Percentiles rank a stretch among this genome's conserved stretches.
Evolutionary conservation across 2,888 invertebrate genomes (phyloP).

Genomic region (Mimas tiliae): DNA sequence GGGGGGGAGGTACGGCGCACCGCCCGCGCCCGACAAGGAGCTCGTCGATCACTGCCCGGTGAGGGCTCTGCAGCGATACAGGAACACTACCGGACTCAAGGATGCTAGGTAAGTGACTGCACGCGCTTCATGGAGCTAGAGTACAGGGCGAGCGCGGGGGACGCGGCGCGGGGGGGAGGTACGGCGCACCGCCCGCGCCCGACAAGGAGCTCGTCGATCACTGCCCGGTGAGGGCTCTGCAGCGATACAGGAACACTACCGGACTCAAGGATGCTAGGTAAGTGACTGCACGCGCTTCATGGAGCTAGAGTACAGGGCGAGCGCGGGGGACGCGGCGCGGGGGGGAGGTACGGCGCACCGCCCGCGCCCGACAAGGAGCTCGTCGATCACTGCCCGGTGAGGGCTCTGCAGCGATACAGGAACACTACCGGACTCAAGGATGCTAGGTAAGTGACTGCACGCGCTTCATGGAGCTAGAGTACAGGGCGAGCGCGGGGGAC

Average conservation of each 20-base stretch:
- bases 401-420: slow-evolving; percentile 85
- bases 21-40: slow-evolving; percentile 57
- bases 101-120: slow-evolving; percentile 83
- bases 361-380: slow-evolving; percentile 55
- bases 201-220: slow-evolving; percentile 54
- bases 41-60: slow-evolving; percentile 73
- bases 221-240: slow-evolving; percentile 81
- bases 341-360: slow-evolving; percentile 65
- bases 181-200: slow-evolving; percentile 64
- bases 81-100: slow-evolving; percentile 70
- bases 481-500: slow-evolving; percentile 61
- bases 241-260: slow-evolving; percentile 82
- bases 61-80: slow-evolving; percentile 84
- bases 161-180: slow-evolving; percentile 66
- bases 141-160: slow-evolving; percentile 60
- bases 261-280: slow-evolving; percentile 84
- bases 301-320: slow-evolving; percentile 48
- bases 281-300: slow-evolving; percentile 46
- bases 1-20: slow-evolving; percentile 65
- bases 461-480: slow-evolving; percentile 73
- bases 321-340: slow-evolving; percentile 72
- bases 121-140: slow-evolving; percentile 40
- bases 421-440: slow-evolving; percentile 70
- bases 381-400: slow-evolving; percentile 73
- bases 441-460: slow-evolving; percentile 86